Evolutionary conservation across 1,140 invertebrate genomes (phyloP), one percentile per base, ranked within the genome.

Genomic region (Pseudobourletiella spinata): DNA sequence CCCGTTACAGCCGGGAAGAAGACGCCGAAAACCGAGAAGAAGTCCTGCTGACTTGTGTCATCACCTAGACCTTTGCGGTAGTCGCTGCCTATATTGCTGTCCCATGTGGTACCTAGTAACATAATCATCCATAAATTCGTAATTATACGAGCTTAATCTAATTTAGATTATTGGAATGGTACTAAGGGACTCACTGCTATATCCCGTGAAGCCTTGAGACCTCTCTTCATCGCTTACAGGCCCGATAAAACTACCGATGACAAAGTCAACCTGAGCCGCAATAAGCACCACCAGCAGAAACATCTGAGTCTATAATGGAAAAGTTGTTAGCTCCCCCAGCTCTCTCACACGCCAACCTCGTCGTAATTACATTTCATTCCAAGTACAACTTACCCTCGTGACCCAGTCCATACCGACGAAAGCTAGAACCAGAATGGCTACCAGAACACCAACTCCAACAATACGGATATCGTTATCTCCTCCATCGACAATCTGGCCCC

Each of bases 201-300:
- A 82, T 26, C 83, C 83, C 32, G 78, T 71, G 67, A 82, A 80
- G 32, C 84, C 84, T 65, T 79, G 75, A 3, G 75, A 70, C 32
- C 72, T 63, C 61, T 80, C 73, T 14, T 75, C 68, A 16, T 75
- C 74, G 65, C 72, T 65, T 16, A 61, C 74, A 16, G 81, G 77
- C 22, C 82, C 81, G 20, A 86, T 76, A 63, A 85, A 79, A 18
- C 72, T 75, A 26, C 80, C 80, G 64, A 82, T 72, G 29, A 80
- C 70, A 70, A 84, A 84, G 72, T 84, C 80, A 22, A 78, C 64
- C 64, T 86, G 80, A 4, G 83, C 80, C 39, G 78, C 69, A 22
- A 82, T 64, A 20, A 86, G 73, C 57, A 85, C 76, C 11, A 78
- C 76, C 35, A 86, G 71, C 15, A 86, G 72, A 6, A 78, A 73